These are phyloP conservation scores for Geotrupes spiniger DNA, from an alignment of 2,888 invertebrate species.

Conservation along the genomic window DNA sequence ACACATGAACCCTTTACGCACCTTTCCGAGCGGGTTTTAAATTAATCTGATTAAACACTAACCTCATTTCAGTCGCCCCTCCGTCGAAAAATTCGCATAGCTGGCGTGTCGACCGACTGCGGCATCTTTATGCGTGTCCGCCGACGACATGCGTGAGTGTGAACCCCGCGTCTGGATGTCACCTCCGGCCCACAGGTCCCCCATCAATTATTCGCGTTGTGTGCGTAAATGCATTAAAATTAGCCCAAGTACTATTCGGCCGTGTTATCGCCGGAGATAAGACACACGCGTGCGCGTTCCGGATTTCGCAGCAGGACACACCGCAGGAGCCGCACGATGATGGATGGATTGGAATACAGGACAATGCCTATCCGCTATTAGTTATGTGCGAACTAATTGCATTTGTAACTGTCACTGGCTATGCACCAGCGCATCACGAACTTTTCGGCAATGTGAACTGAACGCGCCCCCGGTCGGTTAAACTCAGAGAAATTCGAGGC, in stretches of 20 bases:
- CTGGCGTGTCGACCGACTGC: slow-evolving; percentile 26
- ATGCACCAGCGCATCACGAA: too few species aligned
- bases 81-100: slow-evolving; percentile 19
- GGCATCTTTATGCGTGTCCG: slow-evolving; percentile 31
- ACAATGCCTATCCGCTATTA: slow-evolving; percentile 29
- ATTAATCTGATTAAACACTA: slow-evolving; percentile 23
- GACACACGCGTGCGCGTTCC: slow-evolving; percentile 39
- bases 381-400: slow-evolving; percentile 34
- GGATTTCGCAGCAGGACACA: slow-evolving; percentile 29
- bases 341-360: slow-evolving; percentile 29
- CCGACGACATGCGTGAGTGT: slow-evolving; percentile 24
- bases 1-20: too few species aligned
- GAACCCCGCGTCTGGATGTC: slow-evolving; percentile 24
- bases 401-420: slow-evolving; percentile 29
- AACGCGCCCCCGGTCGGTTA: too few species aligned
- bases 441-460: too few species aligned
- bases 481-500: too few species aligned
- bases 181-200: slow-evolving; percentile 28
- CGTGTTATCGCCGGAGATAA: slow-evolving; percentile 41
- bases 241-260: slow-evolving; percentile 45
- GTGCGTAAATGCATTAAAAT: slow-evolving; percentile 50
- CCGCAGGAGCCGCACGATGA: slow-evolving; percentile 32
- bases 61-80: slow-evolving; percentile 18
- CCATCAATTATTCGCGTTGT: slow-evolving; percentile 45
- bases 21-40: too few species aligned